Percentiles rank a stretch among this genome's conserved stretches.
These are phyloP conservation scores for Anthopleura sola DNA, from an alignment of 64 coral and sea anemone species.

Conservation along the genomic window DNA sequence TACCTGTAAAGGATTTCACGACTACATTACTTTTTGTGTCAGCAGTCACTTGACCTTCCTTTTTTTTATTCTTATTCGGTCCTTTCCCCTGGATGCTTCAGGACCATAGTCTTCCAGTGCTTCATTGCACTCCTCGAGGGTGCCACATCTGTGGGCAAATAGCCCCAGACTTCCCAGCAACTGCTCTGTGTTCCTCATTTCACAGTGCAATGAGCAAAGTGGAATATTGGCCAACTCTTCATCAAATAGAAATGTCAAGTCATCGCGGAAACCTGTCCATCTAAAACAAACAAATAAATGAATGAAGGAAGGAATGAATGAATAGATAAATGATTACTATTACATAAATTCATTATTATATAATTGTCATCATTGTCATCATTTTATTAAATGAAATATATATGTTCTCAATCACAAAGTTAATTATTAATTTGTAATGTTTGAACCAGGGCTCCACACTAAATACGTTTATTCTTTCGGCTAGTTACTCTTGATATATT, in stretches of 20 bases:
- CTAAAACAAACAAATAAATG: neutral
- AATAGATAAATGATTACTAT: neutral
- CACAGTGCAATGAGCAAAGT: neutral
- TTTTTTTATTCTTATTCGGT: slow-evolving; percentile 27
- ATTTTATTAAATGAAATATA: too few species aligned
- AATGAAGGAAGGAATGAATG: neutral
- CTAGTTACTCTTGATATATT: too few species aligned
- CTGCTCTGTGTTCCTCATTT: slow-evolving; percentile 28
- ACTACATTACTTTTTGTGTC: slow-evolving; percentile 11
- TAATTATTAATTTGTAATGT: too few species aligned
- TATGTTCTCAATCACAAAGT: too few species aligned
- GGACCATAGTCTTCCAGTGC: slow-evolving; percentile 22
- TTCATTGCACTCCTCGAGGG: slow-evolving; percentile 1
- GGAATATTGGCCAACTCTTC: neutral
- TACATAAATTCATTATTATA: too few species aligned
- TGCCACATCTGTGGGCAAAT: slow-evolving; percentile 20
- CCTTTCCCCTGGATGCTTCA: slow-evolving; percentile 9
- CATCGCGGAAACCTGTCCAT: neutral
- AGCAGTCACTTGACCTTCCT: slow-evolving; percentile 20
- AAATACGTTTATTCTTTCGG: too few species aligned
- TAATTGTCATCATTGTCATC: too few species aligned
- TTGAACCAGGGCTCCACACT: too few species aligned
- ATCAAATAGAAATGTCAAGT: neutral
- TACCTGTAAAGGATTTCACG: slow-evolving; percentile 29
- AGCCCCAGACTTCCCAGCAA: slow-evolving; percentile 21